Conservation (phyloP, 2,797 vertebrate species). For the Eidolon dupreanum region DNA sequence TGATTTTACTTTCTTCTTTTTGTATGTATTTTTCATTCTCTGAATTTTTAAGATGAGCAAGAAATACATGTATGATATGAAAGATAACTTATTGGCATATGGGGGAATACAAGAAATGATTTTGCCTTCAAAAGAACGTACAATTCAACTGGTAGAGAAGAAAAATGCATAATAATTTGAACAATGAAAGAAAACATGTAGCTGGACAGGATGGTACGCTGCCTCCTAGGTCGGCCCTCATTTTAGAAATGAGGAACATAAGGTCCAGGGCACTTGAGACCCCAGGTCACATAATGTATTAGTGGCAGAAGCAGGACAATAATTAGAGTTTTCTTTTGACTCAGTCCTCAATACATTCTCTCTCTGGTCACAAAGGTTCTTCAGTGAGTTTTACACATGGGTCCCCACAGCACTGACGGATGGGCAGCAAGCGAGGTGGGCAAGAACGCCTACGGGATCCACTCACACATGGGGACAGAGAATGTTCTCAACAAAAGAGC, state of each 20-base stretch:
- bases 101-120: neutral
- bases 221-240: neutral
- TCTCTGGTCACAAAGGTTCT: neutral
- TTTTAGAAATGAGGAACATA: neutral
- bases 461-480: neutral
- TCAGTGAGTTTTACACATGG: neutral
- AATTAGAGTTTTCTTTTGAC: neutral
- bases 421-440: neutral
- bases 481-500: neutral
- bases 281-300: neutral
- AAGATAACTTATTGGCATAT: neutral
- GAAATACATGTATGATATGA: neutral
- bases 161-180: neutral
- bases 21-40: neutral
- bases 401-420: accelerated
- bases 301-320: neutral
- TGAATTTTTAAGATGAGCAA: conserved; percentile 13
- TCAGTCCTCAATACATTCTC: neutral
- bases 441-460: neutral
- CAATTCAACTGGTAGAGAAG: neutral
- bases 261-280: neutral
- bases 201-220: neutral
- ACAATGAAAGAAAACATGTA: neutral
- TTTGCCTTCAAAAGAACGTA: neutral
- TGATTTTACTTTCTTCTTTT: neutral